Percentiles rank a stretch among this genome's conserved stretches.
phyloP scores from a whole-genome alignment of 2,888 invertebrate genomes.

The Leptinotarsa tumamoca region DNA sequence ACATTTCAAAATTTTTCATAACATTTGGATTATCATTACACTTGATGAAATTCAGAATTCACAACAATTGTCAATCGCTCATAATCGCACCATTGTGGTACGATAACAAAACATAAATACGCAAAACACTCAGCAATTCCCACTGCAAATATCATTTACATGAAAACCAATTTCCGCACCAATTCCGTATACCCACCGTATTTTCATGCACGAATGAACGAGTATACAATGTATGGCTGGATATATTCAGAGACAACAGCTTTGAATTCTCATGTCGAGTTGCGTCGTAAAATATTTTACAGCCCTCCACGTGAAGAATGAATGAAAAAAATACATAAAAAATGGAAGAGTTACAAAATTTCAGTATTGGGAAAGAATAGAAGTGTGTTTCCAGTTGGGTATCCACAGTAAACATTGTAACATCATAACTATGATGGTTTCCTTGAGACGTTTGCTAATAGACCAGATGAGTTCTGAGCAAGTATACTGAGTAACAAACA shows the following conservation, averaged over 20 bases:
- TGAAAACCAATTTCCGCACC: not conserved
- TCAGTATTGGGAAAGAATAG: no score
- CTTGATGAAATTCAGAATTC: not conserved
- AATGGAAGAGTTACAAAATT: not conserved
- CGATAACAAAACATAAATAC: not conserved
- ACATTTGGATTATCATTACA: not conserved
- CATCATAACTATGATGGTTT: no score
- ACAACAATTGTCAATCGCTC: not conserved
- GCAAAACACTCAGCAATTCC: not conserved
- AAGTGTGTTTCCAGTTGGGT: no score
- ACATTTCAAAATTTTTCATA: not conserved
- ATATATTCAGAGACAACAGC: constrained; percentile 3
- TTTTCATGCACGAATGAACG: not conserved
- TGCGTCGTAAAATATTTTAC: constrained; percentile 13
- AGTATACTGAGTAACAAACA: no score
- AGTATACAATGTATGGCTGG: not conserved
- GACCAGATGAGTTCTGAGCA: no score
- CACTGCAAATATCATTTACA: not conserved
- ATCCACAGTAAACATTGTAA: no score
- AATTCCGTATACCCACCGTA: not conserved
- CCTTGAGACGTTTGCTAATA: no score
- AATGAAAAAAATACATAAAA: not conserved
- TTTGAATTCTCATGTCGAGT: not conserved
- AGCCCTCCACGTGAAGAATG: not conserved
- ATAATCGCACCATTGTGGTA: not conserved